A percentile compares a stretch with the other conserved stretches of the same genome.
Evolutionary conservation across 1,140 invertebrate species (phyloP).

Genomic region (Bombus confusus): DNA sequence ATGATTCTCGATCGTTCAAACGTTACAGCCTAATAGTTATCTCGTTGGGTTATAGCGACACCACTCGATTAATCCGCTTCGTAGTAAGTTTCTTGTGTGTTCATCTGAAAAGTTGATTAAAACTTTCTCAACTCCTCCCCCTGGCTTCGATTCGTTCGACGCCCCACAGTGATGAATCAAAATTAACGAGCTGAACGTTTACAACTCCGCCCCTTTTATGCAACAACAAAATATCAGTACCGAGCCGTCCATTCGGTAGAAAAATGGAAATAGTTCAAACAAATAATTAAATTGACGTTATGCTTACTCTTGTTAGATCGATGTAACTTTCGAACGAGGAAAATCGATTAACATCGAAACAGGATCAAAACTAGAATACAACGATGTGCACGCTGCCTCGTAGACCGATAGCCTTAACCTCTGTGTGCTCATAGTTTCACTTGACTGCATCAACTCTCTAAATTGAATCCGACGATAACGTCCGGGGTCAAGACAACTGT

Average conservation of each 20-base stretch:
- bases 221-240: no score
- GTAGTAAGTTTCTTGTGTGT: background rate
- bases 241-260: background rate
- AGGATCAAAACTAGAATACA: background rate
- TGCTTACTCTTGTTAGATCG: background rate
- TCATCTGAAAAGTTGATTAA: background rate
- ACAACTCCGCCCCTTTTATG: background rate
- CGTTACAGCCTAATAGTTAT: background rate
- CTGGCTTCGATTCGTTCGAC: background rate
- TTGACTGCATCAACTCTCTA: constrained; percentile 39
- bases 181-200: background rate
- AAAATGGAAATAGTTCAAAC: background rate
- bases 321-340: background rate
- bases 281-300: background rate
- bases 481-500: constrained; percentile 28
- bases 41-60: background rate
- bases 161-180: background rate
- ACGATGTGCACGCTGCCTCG: background rate
- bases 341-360: background rate
- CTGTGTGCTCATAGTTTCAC: constrained; percentile 17
- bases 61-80: background rate
- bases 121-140: background rate
- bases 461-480: constrained; percentile 49
- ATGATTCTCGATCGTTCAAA: background rate
- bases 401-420: constrained; percentile 6